phyloP scores from a whole-genome alignment of 2,888 invertebrate genomes.

The Eupithecia insigniata region DNA sequence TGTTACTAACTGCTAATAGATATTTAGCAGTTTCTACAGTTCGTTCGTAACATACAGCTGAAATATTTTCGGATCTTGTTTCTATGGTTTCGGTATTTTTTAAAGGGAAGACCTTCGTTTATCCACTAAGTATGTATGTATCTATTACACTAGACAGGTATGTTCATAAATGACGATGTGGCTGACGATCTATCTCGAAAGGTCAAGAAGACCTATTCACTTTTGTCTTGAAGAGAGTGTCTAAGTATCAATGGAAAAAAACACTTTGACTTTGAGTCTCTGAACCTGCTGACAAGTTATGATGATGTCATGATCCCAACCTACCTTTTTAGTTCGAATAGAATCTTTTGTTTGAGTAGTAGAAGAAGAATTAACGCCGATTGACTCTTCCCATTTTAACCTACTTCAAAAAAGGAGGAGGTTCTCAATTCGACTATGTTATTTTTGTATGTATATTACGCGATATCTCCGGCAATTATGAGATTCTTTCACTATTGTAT shows the following conservation, averaged over 20 bases:
- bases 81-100: neutral
- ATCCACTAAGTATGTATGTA: no score
- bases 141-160: no score
- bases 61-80: neutral
- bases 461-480: no score
- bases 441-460: no score
- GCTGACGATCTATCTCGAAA: neutral
- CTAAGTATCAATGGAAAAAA: neutral
- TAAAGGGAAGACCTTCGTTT: neutral
- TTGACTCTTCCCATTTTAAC: no score
- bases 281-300: neutral
- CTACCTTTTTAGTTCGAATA: no score
- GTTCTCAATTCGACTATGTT: no score
- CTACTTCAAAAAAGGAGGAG: no score
- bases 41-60: neutral
- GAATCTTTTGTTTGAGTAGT: no score
- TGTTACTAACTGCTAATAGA: conserved; percentile 4
- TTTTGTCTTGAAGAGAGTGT: neutral
- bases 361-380: no score
- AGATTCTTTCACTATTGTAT: no score
- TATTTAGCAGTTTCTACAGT: neutral
- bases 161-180: neutral
- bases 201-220: neutral
- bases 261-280: neutral
- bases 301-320: neutral